Percentiles rank a stretch among this genome's conserved stretches.
Evolutionary conservation across 2,113 vertebrate species (phyloP).

Genomic region (Psittacara wagleri): DNA sequence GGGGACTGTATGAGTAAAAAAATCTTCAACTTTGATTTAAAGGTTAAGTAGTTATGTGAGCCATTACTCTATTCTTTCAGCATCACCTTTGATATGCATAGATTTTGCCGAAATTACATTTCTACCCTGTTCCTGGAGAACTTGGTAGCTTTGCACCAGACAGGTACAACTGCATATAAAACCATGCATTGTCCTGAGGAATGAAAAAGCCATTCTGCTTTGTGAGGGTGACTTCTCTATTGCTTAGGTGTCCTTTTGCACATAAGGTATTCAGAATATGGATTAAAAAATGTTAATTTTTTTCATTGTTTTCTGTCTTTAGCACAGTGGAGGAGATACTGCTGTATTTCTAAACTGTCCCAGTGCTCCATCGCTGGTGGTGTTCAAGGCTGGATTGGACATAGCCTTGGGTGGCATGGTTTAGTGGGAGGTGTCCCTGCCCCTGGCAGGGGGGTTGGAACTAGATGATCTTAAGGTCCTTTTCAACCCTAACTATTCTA

Average conservation of each 20-base stretch:
- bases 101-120: background rate
- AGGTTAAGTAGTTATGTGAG: background rate
- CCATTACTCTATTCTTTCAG: background rate
- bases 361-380: too few relatives aligned
- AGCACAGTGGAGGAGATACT: background rate
- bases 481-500: too few relatives aligned
- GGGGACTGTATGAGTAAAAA: background rate
- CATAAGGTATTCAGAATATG: background rate
- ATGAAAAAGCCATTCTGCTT: background rate
- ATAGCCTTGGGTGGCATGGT: too few relatives aligned
- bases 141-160: background rate
- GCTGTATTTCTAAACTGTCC: background rate
- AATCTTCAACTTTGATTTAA: background rate
- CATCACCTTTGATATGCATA: background rate
- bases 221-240: background rate
- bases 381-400: too few relatives aligned
- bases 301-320: background rate
- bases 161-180: background rate
- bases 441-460: too few relatives aligned
- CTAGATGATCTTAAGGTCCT: too few relatives aligned
- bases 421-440: too few relatives aligned
- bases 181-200: background rate
- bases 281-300: background rate
- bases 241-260: background rate
- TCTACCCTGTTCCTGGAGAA: background rate